These are phyloP conservation scores for Stegostoma tigrinum DNA, from an alignment of 2,113 vertebrate species.

Conservation along the genomic window DNA sequence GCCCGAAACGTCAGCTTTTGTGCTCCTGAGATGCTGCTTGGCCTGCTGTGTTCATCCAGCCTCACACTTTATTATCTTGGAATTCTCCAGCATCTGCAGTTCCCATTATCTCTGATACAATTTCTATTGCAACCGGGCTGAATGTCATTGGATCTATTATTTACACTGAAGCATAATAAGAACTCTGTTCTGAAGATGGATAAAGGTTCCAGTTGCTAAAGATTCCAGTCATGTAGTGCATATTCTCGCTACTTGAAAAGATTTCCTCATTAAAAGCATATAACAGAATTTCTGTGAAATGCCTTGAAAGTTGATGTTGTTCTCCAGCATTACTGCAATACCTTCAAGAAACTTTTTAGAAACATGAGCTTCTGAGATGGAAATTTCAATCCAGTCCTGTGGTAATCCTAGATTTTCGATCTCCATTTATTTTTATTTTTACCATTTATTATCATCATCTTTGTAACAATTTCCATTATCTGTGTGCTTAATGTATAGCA, in stretches of 20 bases:
- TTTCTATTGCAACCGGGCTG: neutral
- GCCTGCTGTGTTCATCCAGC: no score
- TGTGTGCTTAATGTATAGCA: neutral
- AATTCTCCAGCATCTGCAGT: no score
- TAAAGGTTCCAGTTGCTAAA: neutral
- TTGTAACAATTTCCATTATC: neutral
- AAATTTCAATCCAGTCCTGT: neutral
- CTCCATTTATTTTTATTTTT: neutral
- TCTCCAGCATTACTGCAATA: neutral
- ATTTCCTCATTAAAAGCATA: neutral
- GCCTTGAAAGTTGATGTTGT: neutral
- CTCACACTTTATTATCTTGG: no score
- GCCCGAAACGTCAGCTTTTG: no score
- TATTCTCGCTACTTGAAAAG: neutral
- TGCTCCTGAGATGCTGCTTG: no score
- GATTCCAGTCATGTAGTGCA: neutral
- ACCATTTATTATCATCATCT: neutral
- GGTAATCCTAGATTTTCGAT: neutral
- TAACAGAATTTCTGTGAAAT: neutral
- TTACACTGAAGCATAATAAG: neutral
- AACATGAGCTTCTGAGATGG: neutral
- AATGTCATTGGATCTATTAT: neutral
- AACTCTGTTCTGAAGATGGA: neutral
- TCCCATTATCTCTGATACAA: no score
- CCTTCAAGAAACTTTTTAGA: neutral